Evolutionary conservation across 2,888 invertebrate genomes (phyloP).

Genomic region (Parnassius mnemosyne): DNA sequence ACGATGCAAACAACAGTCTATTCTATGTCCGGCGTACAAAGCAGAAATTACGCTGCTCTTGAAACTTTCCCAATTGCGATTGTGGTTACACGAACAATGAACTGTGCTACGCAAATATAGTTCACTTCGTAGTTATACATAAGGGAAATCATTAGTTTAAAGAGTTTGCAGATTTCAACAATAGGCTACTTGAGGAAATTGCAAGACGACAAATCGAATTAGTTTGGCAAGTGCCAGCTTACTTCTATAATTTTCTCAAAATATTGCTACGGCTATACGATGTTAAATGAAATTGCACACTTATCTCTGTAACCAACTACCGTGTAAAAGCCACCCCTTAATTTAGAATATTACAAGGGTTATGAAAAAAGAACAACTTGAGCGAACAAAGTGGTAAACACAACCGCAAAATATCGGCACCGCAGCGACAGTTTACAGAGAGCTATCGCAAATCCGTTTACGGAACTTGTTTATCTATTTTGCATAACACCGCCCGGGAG

Average conservation of each 20-base stretch:
- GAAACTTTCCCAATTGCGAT: slow-evolving; percentile 14
- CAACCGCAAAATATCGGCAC: slow-evolving; percentile 5
- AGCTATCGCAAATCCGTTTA: slow-evolving; percentile 24
- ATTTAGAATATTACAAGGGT: background rate
- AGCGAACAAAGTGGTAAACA: slow-evolving; percentile 1
- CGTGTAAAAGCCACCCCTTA: background rate
- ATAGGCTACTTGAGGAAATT: slow-evolving; percentile 19
- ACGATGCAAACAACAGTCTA: slow-evolving; percentile 3
- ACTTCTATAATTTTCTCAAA: slow-evolving; percentile 1
- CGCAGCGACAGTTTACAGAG: slow-evolving; percentile 5
- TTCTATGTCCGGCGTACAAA: slow-evolving; percentile 6
- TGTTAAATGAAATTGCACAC: too few species aligned
- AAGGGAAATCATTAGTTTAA: slow-evolving; percentile 26
- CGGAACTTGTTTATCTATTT: slow-evolving; percentile 40
- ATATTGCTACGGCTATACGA: too few species aligned
- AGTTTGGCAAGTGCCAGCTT: background rate
- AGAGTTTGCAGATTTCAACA: slow-evolving; percentile 26
- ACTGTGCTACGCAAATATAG: slow-evolving; percentile 26
- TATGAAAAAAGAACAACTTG: background rate
- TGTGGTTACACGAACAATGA: slow-evolving; percentile 24
- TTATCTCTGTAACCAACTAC: background rate
- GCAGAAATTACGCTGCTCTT: slow-evolving; percentile 3
- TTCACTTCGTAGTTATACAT: slow-evolving; percentile 24
- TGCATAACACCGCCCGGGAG: slow-evolving; percentile 46
- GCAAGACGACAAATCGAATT: slow-evolving; percentile 19